A percentile compares a stretch with the other conserved stretches of the same genome.
phyloP scores from a whole-genome alignment of 2,797 vertebrate species.

The Lacerta agilis region DNA sequence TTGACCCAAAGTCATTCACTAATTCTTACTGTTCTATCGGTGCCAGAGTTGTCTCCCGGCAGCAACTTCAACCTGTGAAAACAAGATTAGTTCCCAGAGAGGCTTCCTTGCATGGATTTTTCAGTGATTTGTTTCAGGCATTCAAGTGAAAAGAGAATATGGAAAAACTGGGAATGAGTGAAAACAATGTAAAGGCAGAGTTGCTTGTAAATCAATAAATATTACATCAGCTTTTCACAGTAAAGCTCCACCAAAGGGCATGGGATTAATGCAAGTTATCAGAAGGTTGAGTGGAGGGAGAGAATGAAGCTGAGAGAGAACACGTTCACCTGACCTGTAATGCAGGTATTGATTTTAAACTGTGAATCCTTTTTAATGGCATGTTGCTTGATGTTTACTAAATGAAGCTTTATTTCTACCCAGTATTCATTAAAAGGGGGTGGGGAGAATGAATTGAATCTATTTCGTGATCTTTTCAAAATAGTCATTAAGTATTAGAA shows the following conservation, averaged over 20 bases:
- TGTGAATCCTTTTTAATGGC: slow-evolving; percentile 30
- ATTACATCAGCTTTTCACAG: slow-evolving; percentile 60
- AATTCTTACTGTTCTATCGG: slow-evolving; percentile 64
- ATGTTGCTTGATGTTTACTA: slow-evolving; percentile 10
- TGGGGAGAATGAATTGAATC: neutral
- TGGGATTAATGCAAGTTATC: slow-evolving; percentile 58
- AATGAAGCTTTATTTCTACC: slow-evolving; percentile 37
- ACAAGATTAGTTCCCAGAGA: slow-evolving; percentile 63
- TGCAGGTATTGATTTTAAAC: slow-evolving; percentile 36
- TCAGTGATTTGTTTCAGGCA: slow-evolving; percentile 57
- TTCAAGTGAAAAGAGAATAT: slow-evolving; percentile 37
- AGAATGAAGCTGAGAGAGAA: neutral
- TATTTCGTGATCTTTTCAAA: slow-evolving; percentile 44
- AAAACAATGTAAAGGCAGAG: slow-evolving; percentile 43
- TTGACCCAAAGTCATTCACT: slow-evolving; percentile 62
- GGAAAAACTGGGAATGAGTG: slow-evolving; percentile 50
- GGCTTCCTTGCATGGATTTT: slow-evolving; percentile 67
- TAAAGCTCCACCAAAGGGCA: slow-evolving; percentile 54
- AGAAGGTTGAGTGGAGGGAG: neutral
- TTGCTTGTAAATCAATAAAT: slow-evolving; percentile 70
- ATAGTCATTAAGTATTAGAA: slow-evolving; percentile 32
- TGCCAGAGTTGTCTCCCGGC: slow-evolving; percentile 54
- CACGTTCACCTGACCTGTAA: slow-evolving; percentile 29
- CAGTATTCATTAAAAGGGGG: neutral
- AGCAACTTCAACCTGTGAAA: slow-evolving; percentile 66